Evolutionary conservation across 2,113 vertebrate species (phyloP).

Genomic region (Rhabdornis inornatus): DNA sequence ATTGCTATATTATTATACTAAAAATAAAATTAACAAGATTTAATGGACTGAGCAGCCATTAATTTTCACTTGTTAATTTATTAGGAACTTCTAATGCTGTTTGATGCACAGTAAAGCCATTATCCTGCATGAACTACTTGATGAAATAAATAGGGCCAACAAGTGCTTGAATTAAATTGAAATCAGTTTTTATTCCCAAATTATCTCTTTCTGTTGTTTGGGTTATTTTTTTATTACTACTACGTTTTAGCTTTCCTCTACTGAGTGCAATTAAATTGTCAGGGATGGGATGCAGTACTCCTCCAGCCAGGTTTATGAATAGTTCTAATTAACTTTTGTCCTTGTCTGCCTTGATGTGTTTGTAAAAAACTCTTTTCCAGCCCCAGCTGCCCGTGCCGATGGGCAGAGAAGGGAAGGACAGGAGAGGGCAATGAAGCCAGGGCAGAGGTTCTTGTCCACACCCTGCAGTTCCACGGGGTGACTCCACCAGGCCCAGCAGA

Average conservation of each 20-base stretch:
- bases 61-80: constrained; percentile 77
- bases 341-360: constrained; percentile 18
- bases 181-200: constrained; percentile 48
- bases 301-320: constrained; percentile 22
- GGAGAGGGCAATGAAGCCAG: not conserved
- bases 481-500: not conserved
- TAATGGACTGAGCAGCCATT: constrained; percentile 74
- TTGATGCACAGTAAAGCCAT: constrained; percentile 35
- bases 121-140: constrained; percentile 54
- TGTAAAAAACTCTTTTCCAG: constrained; percentile 13
- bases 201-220: not conserved
- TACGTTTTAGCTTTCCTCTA: not conserved
- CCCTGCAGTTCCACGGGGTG: not conserved
- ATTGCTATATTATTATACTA: constrained; percentile 59
- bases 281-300: constrained; percentile 19
- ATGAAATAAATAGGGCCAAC: constrained; percentile 56
- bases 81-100: constrained; percentile 64
- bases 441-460: not conserved
- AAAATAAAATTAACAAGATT: constrained; percentile 77
- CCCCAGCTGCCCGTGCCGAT: not conserved
- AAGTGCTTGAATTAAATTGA: constrained; percentile 50
- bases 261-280: constrained; percentile 28
- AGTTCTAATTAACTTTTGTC: constrained; percentile 54
- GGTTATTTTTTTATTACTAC: not conserved
- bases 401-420: not conserved